These are phyloP conservation scores for Cetonia aurata DNA, from an alignment of 2,888 invertebrate species.

Conservation along the genomic window DNA sequence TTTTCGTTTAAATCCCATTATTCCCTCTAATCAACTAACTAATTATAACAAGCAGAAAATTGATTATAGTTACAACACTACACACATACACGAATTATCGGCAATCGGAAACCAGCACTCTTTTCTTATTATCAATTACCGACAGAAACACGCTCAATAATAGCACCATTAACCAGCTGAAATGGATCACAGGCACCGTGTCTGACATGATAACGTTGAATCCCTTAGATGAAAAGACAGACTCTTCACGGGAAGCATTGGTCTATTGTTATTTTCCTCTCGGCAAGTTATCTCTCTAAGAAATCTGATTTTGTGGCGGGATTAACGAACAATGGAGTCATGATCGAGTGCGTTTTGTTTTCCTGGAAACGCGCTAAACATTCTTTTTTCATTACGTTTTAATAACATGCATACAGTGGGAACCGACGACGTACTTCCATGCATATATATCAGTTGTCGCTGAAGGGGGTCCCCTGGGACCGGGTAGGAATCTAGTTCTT, in stretches of 20 bases:
- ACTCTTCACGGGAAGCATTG: conserved; percentile 17
- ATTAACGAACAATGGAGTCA: conserved; percentile 39
- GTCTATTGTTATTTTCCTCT: conserved; percentile 35
- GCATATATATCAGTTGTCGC: conserved; percentile 33
- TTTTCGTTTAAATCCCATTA: not conserved
- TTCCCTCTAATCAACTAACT: not conserved
- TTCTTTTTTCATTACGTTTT: conserved; percentile 36
- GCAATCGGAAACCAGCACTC: not conserved
- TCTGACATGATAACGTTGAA: conserved; percentile 21
- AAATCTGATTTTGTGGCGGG: conserved; percentile 35
- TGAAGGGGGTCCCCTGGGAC: conserved; percentile 16
- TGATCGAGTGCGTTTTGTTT: conserved; percentile 36
- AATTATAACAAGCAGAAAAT: not conserved
- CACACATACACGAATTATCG: not conserved
- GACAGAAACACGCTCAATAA: conserved; percentile 8
- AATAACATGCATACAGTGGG: conserved; percentile 26
- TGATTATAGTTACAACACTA: conserved; percentile 7
- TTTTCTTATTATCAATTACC: conserved; percentile 28
- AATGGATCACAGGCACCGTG: conserved; percentile 26
- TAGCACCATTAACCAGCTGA: conserved; percentile 5
- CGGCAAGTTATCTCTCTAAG: conserved; percentile 34
- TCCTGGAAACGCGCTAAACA: conserved; percentile 32
- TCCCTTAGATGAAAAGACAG: conserved; percentile 19
- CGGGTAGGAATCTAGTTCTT: conserved; percentile 14
- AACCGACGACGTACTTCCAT: conserved; percentile 29